Conservation (phyloP, 2,113 vertebrate genomes). For the Trinectes maculatus region DNA sequence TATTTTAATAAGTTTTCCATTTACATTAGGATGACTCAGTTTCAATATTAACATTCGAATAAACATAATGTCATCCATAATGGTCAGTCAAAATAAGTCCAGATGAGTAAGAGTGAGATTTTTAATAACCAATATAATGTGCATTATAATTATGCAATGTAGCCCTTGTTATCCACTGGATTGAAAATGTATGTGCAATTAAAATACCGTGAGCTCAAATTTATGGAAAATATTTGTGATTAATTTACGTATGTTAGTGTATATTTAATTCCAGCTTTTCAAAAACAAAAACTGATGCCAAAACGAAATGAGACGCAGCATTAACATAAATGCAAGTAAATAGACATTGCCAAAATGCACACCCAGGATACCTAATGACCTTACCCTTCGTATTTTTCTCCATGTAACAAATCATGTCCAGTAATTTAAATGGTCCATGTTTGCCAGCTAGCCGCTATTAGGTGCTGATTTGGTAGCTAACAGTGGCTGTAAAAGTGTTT, state of each 20-base stretch:
- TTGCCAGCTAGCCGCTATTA: too few relatives aligned
- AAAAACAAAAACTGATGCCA: too few relatives aligned
- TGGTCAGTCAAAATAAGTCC: background rate
- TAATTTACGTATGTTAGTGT: too few relatives aligned
- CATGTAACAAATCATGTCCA: background rate
- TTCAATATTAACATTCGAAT: background rate
- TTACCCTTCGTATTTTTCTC: background rate
- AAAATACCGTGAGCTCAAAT: background rate
- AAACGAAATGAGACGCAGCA: too few relatives aligned
- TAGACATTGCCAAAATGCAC: too few relatives aligned
- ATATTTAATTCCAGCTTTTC: too few relatives aligned
- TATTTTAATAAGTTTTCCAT: background rate
- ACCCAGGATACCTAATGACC: background rate
- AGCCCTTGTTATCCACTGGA: background rate
- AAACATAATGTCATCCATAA: background rate
- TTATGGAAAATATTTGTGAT: too few relatives aligned
- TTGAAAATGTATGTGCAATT: background rate
- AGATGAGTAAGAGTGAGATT: background rate
- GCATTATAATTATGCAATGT: too few relatives aligned
- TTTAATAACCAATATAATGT: too few relatives aligned
- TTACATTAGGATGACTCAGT: background rate
- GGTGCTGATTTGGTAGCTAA: background rate
- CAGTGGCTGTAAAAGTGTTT: background rate
- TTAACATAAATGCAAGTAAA: too few relatives aligned
- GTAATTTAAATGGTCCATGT: too few relatives aligned